Conservation (phyloP, 2,113 vertebrate genomes). For the Actinemys pallida region DNA sequence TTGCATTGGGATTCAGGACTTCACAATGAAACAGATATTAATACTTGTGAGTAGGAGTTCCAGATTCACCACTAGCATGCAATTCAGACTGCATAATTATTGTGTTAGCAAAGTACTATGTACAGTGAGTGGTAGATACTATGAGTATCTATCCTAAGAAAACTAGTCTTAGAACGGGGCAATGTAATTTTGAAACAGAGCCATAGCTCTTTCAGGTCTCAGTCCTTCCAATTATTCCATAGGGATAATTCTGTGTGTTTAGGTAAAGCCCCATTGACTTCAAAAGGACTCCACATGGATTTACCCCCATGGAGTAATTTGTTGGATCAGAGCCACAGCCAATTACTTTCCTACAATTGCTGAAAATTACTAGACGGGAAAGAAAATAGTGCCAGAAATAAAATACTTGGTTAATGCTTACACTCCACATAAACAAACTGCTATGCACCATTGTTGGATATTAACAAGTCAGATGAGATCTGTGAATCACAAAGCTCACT, state of each 20-base stretch:
- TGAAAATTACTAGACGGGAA: too few species aligned
- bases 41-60: background rate
- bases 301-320: background rate
- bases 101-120: background rate
- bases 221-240: background rate
- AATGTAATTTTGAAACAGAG: background rate
- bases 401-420: too few species aligned
- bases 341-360: too few species aligned
- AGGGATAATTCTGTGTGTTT: background rate
- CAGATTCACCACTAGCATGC: background rate
- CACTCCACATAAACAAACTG: too few species aligned
- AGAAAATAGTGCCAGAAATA: too few species aligned
- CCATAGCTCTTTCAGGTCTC: background rate
- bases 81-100: background rate
- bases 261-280: background rate
- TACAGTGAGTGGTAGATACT: background rate
- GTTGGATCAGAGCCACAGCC: too few species aligned
- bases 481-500: too few species aligned
- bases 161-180: background rate
- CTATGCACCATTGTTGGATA: too few species aligned
- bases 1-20: background rate
- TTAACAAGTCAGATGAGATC: too few species aligned
- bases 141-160: background rate
- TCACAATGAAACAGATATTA: background rate
- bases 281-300: background rate